These are phyloP conservation scores for Macropus fuliginosus DNA, from an alignment of 2,797 vertebrate species.

Conservation along the genomic window DNA sequence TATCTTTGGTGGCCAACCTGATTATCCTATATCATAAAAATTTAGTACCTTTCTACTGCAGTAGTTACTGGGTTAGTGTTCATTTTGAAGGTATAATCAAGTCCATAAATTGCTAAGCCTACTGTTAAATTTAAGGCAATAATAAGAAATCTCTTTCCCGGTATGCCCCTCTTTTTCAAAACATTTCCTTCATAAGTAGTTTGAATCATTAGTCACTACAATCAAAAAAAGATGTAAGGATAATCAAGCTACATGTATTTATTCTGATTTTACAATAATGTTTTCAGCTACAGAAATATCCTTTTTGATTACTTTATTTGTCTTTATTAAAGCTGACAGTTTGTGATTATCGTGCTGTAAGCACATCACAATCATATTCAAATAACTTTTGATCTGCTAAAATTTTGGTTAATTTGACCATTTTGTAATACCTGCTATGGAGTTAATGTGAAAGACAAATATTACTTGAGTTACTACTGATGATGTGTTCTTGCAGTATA, in stretches of 20 bases:
- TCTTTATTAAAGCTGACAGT: slow-evolving; percentile 58
- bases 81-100: slow-evolving; percentile 84
- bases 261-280: slow-evolving; percentile 46
- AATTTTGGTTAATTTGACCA: slow-evolving; percentile 65
- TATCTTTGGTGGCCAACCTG: slow-evolving; percentile 75
- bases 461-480: slow-evolving; percentile 63
- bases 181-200: slow-evolving; percentile 65
- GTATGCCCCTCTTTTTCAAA: slow-evolving; percentile 48
- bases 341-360: slow-evolving; percentile 28
- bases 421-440: slow-evolving; percentile 69
- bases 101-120: slow-evolving; percentile 82
- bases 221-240: slow-evolving; percentile 20
- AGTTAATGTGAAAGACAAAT: slow-evolving; percentile 72
- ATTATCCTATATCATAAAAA: slow-evolving; percentile 82
- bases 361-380: slow-evolving; percentile 47
- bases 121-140: slow-evolving; percentile 77
- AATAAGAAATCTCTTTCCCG: slow-evolving; percentile 61
- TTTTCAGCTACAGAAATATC: background rate
- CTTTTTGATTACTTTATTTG: slow-evolving; percentile 26
- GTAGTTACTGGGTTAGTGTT: slow-evolving; percentile 82
- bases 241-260: slow-evolving; percentile 41
- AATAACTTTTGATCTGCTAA: background rate
- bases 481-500: slow-evolving; percentile 51
- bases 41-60: slow-evolving; percentile 80
- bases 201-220: slow-evolving; percentile 70